A percentile compares a stretch with the other conserved stretches of the same genome.
phyloP scores from a whole-genome alignment of 1,140 invertebrate species.

The Drosophila littoralis region DNA sequence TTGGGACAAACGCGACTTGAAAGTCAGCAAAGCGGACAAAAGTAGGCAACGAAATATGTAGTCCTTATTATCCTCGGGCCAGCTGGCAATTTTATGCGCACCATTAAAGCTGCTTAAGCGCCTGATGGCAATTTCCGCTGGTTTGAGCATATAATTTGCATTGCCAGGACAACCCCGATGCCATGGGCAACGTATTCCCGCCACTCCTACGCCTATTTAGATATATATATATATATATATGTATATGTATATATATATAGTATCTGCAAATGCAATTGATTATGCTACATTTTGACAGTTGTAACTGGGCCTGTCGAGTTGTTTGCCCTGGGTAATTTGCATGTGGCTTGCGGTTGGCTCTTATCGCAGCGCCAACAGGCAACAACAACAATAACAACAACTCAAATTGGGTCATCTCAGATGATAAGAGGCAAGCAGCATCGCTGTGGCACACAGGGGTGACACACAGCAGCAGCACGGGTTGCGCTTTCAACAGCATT shows the following conservation, averaged over 20 bases:
- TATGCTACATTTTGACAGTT: slow-evolving; percentile 34
- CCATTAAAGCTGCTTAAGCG: slow-evolving; percentile 71
- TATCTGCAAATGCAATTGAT: slow-evolving; percentile 41
- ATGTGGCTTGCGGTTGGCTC: slow-evolving; percentile 29
- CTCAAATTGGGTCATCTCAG: slow-evolving; percentile 68
- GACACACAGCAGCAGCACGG: background rate
- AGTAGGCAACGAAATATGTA: slow-evolving; percentile 62
- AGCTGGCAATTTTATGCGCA: slow-evolving; percentile 48
- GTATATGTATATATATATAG: slow-evolving; percentile 3
- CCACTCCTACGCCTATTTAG: background rate
- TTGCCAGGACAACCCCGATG: slow-evolving; percentile 26
- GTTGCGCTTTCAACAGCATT: slow-evolving; percentile 34
- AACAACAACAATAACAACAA: slow-evolving; percentile 18
- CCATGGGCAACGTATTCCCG: slow-evolving; percentile 20
- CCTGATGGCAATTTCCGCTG: slow-evolving; percentile 63
- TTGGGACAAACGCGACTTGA: slow-evolving; percentile 18
- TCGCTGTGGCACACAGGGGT: slow-evolving; percentile 8
- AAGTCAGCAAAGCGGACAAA: slow-evolving; percentile 41
- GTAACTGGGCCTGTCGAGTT: background rate
- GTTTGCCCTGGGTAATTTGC: slow-evolving; percentile 24
- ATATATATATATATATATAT: slow-evolving; percentile 4
- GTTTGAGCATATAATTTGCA: slow-evolving; percentile 31
- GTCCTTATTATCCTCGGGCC: slow-evolving; percentile 39
- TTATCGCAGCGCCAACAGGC: slow-evolving; percentile 56
- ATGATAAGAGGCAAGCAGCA: slow-evolving; percentile 42